These are phyloP conservation scores for Cichladusa arquata DNA, from an alignment of 2,113 vertebrate genomes.

Conservation along the genomic window DNA sequence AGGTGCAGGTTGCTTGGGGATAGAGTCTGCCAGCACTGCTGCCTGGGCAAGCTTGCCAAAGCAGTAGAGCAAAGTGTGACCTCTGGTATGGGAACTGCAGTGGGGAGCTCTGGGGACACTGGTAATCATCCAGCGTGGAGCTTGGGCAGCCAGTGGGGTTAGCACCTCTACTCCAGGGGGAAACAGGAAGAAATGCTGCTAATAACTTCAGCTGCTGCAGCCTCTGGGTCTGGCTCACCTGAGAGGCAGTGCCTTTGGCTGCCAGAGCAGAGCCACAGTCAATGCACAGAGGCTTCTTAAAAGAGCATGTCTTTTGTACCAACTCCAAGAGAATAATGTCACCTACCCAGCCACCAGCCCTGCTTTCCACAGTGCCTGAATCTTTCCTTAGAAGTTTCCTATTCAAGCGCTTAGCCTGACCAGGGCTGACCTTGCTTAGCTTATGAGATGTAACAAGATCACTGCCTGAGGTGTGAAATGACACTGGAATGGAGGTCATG, in stretches of 20 bases:
- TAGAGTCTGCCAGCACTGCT: neutral
- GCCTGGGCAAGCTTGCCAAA: neutral
- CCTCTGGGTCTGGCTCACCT: neutral
- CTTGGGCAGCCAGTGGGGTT: neutral
- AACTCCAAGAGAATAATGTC: conserved; percentile 45
- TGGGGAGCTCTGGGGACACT: neutral
- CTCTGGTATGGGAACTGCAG: neutral
- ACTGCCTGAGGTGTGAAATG: conserved; percentile 66
- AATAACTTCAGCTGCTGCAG: neutral
- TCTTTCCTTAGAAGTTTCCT: conserved; percentile 54
- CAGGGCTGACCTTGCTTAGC: conserved; percentile 61
- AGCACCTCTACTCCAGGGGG: neutral
- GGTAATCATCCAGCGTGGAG: neutral
- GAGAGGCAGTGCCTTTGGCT: neutral
- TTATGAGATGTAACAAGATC: conserved; percentile 64
- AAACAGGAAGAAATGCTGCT: neutral
- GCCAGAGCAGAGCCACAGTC: fast-evolving
- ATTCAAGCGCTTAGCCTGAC: conserved; percentile 56
- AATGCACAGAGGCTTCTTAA: neutral
- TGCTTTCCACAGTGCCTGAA: neutral
- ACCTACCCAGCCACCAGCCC: conserved; percentile 15
- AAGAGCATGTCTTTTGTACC: neutral
- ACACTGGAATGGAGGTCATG: conserved; percentile 64
- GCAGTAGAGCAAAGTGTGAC: neutral
- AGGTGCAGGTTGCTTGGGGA: neutral